Percentiles rank a stretch among this genome's conserved stretches.
These are phyloP conservation scores for Anoplius nigerrimus DNA, from an alignment of 2,888 invertebrate species.

Conservation along the genomic window DNA sequence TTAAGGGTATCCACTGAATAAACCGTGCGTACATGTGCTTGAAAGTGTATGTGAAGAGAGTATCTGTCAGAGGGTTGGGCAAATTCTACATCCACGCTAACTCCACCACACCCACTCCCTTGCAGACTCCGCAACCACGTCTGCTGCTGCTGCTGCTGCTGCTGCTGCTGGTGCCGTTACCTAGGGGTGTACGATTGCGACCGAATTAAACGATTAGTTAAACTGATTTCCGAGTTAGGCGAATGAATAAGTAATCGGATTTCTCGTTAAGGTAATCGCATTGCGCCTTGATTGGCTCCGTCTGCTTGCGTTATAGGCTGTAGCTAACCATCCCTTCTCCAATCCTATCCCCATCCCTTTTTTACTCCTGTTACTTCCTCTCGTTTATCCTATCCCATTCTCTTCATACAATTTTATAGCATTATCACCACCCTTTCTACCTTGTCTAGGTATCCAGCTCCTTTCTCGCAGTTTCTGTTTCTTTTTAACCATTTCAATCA, in stretches of 20 bases:
- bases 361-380: background rate
- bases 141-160: background rate
- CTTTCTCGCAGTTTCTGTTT: background rate
- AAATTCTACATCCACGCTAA: conserved; percentile 1
- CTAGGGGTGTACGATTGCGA: conserved; percentile 52
- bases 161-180: conserved; percentile 13
- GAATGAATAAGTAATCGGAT: conserved; percentile 76
- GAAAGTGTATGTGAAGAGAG: background rate
- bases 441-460: background rate
- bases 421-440: conserved; percentile 16
- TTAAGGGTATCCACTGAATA: too few relatives aligned
- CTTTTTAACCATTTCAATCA: background rate
- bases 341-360: too few relatives aligned
- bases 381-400: conserved; percentile 21
- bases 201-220: conserved; percentile 76
- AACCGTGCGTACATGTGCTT: background rate
- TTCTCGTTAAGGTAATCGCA: conserved; percentile 76
- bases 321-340: conserved; percentile 35
- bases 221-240: conserved; percentile 75
- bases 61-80: conserved; percentile 4
- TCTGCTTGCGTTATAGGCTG: conserved; percentile 68
- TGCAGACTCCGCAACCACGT: too few relatives aligned
- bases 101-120: conserved; percentile 4
- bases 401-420: conserved; percentile 17
- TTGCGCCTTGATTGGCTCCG: conserved; percentile 74